Percentiles rank a stretch among this genome's conserved stretches.
Conservation (phyloP, 2,888 invertebrate genomes). For the Nysson spinosus region DNA sequence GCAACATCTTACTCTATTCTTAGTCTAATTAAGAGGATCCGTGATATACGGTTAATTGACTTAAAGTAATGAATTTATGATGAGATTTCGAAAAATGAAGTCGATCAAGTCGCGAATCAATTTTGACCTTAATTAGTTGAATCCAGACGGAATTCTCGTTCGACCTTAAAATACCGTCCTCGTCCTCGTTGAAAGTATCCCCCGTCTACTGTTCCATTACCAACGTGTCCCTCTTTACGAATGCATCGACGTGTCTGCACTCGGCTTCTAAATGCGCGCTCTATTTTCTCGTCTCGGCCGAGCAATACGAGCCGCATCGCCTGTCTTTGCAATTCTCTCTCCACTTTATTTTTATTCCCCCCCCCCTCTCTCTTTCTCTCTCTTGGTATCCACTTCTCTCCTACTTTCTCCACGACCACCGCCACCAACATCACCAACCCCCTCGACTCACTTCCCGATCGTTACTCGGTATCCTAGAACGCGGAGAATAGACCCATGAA, state of each 20-base stretch:
- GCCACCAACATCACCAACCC: too few relatives aligned
- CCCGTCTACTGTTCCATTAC: constrained; percentile 33
- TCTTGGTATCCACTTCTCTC: not conserved
- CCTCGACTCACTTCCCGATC: too few relatives aligned
- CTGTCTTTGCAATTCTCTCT: constrained; percentile 19
- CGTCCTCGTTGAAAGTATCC: constrained; percentile 2
- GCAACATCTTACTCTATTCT: too few relatives aligned
- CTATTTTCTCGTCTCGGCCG: constrained; percentile 44
- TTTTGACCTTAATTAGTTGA: constrained; percentile 16
- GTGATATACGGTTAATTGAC: too few relatives aligned
- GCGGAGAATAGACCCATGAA: too few relatives aligned
- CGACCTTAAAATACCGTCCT: constrained; percentile 21
- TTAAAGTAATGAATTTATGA: too few relatives aligned
- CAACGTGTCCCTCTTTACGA: constrained; percentile 42
- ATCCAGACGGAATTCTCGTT: constrained; percentile 23
- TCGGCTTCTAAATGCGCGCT: constrained; percentile 48
- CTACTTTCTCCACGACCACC: too few relatives aligned
- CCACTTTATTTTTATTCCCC: constrained; percentile 38
- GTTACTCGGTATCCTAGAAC: too few relatives aligned
- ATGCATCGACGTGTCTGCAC: constrained; percentile 44
- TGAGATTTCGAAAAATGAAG: not conserved
- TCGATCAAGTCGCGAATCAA: constrained; percentile 4
- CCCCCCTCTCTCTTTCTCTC: not conserved
- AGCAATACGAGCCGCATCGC: constrained; percentile 16
- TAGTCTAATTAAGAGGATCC: too few relatives aligned